These are phyloP conservation scores for Yponomeuta cagnagella DNA, from an alignment of 2,888 invertebrate species.

Conservation along the genomic window DNA sequence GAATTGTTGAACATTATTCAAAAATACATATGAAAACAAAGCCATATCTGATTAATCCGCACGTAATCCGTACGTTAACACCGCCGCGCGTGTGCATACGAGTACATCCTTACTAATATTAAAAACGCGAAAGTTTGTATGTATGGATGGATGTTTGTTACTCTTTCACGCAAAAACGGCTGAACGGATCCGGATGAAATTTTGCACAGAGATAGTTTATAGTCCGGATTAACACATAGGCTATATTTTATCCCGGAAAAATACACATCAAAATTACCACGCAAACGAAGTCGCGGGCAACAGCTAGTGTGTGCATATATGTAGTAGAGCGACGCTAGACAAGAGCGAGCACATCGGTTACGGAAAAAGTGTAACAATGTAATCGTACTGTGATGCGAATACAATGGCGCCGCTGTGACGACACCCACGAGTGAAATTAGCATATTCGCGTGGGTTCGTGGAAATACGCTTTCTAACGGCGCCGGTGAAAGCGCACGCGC, in stretches of 20 bases:
- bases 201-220: too few species aligned
- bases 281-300: too few species aligned
- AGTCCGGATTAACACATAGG: too few species aligned
- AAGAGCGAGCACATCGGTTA: conserved; percentile 9
- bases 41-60: conserved; percentile 5
- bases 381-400: conserved; percentile 21
- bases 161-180: too few species aligned
- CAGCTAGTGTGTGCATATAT: background rate
- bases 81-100: background rate
- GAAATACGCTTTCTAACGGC: conserved; percentile 60
- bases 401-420: conserved; percentile 29
- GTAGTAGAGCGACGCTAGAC: background rate
- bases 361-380: conserved; percentile 41
- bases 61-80: conserved; percentile 7
- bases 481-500: conserved; percentile 51
- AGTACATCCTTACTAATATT: too few species aligned
- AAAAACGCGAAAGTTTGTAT: too few species aligned
- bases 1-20: too few species aligned
- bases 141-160: too few species aligned
- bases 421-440: conserved; percentile 35
- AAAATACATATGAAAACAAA: background rate
- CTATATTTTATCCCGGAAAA: too few species aligned
- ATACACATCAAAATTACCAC: too few species aligned
- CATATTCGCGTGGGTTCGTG: conserved; percentile 39
- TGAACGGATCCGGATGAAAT: too few species aligned